Evolutionary conservation across 2,888 invertebrate species (phyloP), one percentile per base, ranked within the genome.

Genomic region (Timandra comae): DNA sequence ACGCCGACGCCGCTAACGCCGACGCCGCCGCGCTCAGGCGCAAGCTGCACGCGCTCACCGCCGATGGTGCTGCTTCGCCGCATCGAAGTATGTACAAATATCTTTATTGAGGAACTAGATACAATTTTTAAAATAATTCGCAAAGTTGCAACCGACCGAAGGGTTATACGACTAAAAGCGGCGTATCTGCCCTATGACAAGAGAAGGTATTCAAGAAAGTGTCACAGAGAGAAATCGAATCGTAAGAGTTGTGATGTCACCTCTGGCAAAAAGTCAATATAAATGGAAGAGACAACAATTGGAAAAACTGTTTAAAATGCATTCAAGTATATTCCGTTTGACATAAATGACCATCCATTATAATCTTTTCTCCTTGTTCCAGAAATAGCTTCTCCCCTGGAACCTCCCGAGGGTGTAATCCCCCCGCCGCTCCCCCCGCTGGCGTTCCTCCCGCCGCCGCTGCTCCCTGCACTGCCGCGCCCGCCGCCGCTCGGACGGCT

Each of bases 1-100:
- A 92, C 52, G 87, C 93, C 23, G 95, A 96, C 70, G 96, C 96
- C 63, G 89, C 78, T 12, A 42, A 63, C 2, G 85, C 69, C 49
- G 81, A 75, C 27, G 81, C 77, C 11, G 79, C 78, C 16, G 63
- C 76, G 38, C 56, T 76, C 35, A 53, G 80, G 1, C 60, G 78
- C 43, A 74, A 71, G 46, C 64, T 84, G 1, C 77, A 78, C 24
- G 37, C 77, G 0, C 35, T 72, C 20, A 45, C 52, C 1, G 62
- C 56, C 2, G 74, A 71, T 31, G 68, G 64, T 2, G 71, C 72
- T 20, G 55, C 52, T n/a, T 74, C 77, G 21, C 76, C 78, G 2
- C 75, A 68, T 13, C 65, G 59, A 41, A 65, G 66, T 68, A 20
- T 41, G 62, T 55, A 30, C 11, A 9, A n/a, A 5, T 19, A 25